Evolutionary conservation across 2,113 vertebrate species (phyloP), one percentile per base, ranked within the genome.

Genomic region (Brachypteracias leptosomus): DNA sequence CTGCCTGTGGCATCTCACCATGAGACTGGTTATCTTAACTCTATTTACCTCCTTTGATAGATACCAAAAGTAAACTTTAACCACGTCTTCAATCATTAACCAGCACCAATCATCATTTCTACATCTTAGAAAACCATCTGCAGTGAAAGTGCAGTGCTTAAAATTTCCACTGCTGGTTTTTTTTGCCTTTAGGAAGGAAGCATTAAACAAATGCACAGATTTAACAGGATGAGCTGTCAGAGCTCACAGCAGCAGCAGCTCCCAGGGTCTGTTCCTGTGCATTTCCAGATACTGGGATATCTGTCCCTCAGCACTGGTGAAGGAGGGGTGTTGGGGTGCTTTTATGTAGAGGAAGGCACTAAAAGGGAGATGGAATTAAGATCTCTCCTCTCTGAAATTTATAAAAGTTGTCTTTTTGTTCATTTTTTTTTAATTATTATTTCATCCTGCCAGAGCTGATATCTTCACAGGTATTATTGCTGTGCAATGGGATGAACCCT

Each of bases 41-140:
- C 67, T 90, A 59, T 91, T 97, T 87, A 65, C 79, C 71, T 89
- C 92, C 46, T 24, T 57, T 14, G 59, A 73, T 51, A 91, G 96
- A 97, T 93, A 97, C 76, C 87, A 85, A 71, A 82, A 75, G 63
- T 65, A 97, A 96, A 87, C 83, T 89, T 97, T 97, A 97, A 97
- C 96, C 62, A 68, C 7, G 35, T 35, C 67, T 65, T 66, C 72
- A 97, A 97, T 95, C 88, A 97, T 97, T 97, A 97, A 96, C 96
- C 82, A 83, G 61, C 33, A 90, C 46, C 72, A 87, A 20, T 86
- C 87, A 77, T 51, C 51, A 49, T 89, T 89, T 90, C 92, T 77
- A 46, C 79, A 86, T 85, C 63, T 90, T 78, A 29, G 67, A 84
- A 74, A 85, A 89, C 62, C 76, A 72, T 24, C 90, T 93, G 88